A percentile compares a stretch with the other conserved stretches of the same genome.
These are phyloP conservation scores for Nebria salina DNA, from an alignment of 2,888 invertebrate genomes.

Conservation along the genomic window DNA sequence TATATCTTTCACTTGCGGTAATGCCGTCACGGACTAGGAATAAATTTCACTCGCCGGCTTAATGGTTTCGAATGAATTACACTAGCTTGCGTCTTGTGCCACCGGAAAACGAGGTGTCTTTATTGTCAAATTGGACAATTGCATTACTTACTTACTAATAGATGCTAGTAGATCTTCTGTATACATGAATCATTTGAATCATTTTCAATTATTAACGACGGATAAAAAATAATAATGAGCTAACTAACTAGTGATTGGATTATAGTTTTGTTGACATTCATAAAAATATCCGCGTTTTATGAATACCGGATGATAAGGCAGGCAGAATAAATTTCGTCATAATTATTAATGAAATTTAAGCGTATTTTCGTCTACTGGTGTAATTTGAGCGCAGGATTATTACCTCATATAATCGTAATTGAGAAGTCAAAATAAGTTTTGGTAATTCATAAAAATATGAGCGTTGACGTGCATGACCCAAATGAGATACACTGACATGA, in stretches of 20 bases:
- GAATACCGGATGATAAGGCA: not conserved
- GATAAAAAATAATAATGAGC: too few species aligned
- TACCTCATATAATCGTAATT: conserved; percentile 1
- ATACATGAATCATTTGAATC: too few species aligned
- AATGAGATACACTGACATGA: conserved; percentile 10
- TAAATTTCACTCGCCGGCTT: not conserved
- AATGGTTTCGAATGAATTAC: conserved; percentile 1
- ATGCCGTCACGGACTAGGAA: not conserved
- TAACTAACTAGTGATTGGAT: not conserved
- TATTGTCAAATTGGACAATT: conserved; percentile 1
- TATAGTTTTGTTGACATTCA: not conserved
- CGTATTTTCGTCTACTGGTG: not conserved
- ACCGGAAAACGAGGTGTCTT: not conserved
- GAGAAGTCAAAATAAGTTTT: not conserved
- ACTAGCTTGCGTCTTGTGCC: not conserved
- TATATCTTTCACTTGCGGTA: conserved; percentile 26
- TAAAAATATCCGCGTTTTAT: not conserved
- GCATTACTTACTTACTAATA: not conserved
- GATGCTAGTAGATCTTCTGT: not conserved
- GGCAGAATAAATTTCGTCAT: not conserved
- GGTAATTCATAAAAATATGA: not conserved
- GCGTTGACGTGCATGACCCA: conserved; percentile 7
- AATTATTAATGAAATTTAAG: not conserved
- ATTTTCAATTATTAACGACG: too few species aligned
- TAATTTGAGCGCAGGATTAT: not conserved